Percentiles rank a stretch among this genome's conserved stretches.
Evolutionary conservation across 2,113 vertebrate species (phyloP).

Genomic region (Nannospalax galili): DNA sequence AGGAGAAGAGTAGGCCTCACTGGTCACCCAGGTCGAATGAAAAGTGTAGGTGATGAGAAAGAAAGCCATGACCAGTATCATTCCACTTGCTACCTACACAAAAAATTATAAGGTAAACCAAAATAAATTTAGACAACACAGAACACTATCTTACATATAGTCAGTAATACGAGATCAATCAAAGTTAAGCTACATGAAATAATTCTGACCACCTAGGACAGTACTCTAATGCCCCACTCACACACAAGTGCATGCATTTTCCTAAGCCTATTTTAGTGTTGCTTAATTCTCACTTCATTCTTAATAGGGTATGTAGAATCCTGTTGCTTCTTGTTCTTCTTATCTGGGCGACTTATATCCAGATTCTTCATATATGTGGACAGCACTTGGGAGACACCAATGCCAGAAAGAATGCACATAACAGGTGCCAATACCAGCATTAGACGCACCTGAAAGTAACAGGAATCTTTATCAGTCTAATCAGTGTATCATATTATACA

Average conservation of each 20-base stretch:
- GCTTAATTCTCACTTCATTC: conserved; percentile 90
- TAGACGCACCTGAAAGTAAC: conserved; percentile 92
- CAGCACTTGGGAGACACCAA: conserved; percentile 97
- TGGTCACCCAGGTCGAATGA: conserved; percentile 99
- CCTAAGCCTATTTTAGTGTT: background rate
- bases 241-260: background rate
- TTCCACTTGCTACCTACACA: conserved; percentile 96
- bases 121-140: background rate
- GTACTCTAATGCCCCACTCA: background rate
- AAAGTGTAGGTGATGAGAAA: conserved; percentile 99
- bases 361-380: conserved; percentile 99
- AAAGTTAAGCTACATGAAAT: background rate
- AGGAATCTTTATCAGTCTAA: background rate
- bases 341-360: conserved; percentile 97
- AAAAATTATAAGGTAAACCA: background rate
- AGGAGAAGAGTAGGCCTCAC: conserved; percentile 98
- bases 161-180: background rate
- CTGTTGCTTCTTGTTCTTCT: conserved; percentile 97
- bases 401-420: conserved; percentile 99
- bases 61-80: conserved; percentile 99
- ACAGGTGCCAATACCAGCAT: conserved; percentile 98
- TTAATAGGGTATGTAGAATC: conserved; percentile 99
- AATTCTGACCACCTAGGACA: background rate
- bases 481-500: background rate
- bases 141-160: background rate